Evolutionary conservation across 2,888 invertebrate species (phyloP), one percentile per base, ranked within the genome.

Genomic region (Macropis europaea): DNA sequence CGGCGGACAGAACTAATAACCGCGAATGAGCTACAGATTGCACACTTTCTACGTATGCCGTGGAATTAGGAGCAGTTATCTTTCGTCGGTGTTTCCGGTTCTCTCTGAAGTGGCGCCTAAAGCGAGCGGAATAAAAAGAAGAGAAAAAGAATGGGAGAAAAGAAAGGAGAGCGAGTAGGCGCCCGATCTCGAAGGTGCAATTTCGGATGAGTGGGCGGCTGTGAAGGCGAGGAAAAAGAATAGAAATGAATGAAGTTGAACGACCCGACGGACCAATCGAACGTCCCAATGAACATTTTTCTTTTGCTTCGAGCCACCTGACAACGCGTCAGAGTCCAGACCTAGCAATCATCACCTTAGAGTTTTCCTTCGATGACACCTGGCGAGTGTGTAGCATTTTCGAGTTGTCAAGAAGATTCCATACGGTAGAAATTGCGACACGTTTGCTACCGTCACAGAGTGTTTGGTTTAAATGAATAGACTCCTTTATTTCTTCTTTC

Each of bases 151-250:
- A 69, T 47, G 28, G 32, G 43, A 53, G 45, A 54, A 60, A 26
- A 47, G 52, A 54, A 60, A 30, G 42, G 48, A 36, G 60, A 30
- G 63, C 66, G 76, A 76, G 78, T 75, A 81, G 77, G 69, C 77
- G 79, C 67, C 42, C 68, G 62, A 70, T 64, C 56, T 60, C 67
- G 45, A 70, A 79, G 77, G 59, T 78, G 81, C 77, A 83, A 83
- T 83, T 77, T 83, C 59, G 78, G 79, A 48, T 50, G 71, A 68
- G 76, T 76, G 67, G 75, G 81, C 73, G 76, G 62, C 53, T 38
- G 61, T 28, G 53, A 60, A 22, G 76, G 36, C 61, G 74, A 32
- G 36, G 61, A 47, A 43, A 66, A 76, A 62, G 64, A 67, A 70
- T 67, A 60, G 77, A 47, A 60, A 48, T 42, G 53, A 48, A 53